Evolutionary conservation across 2,797 vertebrate species (phyloP), one percentile per base, ranked within the genome.

Genomic region (Sebastes baramenuke): DNA sequence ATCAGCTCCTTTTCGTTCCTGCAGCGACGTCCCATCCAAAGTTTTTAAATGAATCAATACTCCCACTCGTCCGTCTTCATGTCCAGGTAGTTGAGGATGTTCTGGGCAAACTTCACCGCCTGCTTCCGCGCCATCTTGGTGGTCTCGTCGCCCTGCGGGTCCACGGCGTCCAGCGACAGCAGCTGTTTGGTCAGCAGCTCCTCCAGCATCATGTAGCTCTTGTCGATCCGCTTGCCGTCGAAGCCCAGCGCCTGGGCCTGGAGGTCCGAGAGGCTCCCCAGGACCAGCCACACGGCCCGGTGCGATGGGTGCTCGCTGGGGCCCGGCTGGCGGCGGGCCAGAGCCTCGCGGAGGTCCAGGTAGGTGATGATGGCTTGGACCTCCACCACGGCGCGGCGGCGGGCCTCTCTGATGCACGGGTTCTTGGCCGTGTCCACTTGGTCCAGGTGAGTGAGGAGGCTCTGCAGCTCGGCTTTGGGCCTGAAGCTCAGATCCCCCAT

Each of bases 61-160:
- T 99, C 98, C 98, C 98, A 99, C 85, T 99, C 97, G 76, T 99
- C 98, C 0, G 98, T 99, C 93, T 99, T 99, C 96, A 99, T 96
- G 95, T 99, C 98, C 76, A 99, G 95, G 78, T 98, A 99, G 95
- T 96, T 96, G 76, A 99, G 97, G 90, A 98, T 98, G 92, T 98
- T 99, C 95, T 99, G 98, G 24, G 98, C 98, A 0, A 98, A 97
- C 92, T 97, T 99, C 75, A 99, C 99, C 0, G 98, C 98, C 94
- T 99, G 98, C 75, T 98, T 99, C 62, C 99, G 93, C 58, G 98
- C 97, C 56, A 92, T 91, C 92, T 99, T 99, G 62, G 97, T 96
- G 22, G 81, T 92, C 84, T 97, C 97, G 1, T 99, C 96, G 0
- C 99, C 99, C 82, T 97, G 97, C 0, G 98, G 96, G 91, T 99